Conservation (phyloP, 2,888 invertebrate genomes). For the Rhagonycha lutea region DNA sequence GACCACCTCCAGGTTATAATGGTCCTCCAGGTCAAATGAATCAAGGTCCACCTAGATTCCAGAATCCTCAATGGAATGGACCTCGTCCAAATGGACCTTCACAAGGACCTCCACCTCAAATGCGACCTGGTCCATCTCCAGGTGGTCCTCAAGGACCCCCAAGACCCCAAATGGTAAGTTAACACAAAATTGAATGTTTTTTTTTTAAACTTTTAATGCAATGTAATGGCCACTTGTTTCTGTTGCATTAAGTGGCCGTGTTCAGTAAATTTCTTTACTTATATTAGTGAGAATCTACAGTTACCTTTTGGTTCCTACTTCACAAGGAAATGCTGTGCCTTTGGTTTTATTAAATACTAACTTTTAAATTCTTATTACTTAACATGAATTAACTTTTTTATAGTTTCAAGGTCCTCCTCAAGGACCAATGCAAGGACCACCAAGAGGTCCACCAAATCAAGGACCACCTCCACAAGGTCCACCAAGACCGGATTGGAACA, state of each 20-base stretch:
- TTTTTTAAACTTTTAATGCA: not conserved
- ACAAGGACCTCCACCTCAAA: slow-evolving; percentile 53
- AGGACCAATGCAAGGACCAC: slow-evolving; percentile 58
- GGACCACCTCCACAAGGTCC: slow-evolving; percentile 63
- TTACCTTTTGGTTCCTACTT: no score
- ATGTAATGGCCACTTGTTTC: no score
- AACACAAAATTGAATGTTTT: not conserved
- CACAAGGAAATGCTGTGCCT: no score
- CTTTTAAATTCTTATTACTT: not conserved
- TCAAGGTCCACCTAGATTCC: slow-evolving; percentile 66
- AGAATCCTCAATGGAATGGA: slow-evolving; percentile 63
- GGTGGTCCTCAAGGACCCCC: slow-evolving; percentile 63
- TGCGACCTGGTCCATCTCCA: slow-evolving; percentile 61
- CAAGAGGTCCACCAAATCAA: slow-evolving; percentile 64
- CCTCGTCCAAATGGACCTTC: slow-evolving; percentile 61
- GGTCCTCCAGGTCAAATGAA: slow-evolving; percentile 61
- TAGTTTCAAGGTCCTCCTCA: slow-evolving; percentile 63
- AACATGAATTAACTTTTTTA: slow-evolving; percentile 18
- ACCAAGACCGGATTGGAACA: slow-evolving; percentile 74
- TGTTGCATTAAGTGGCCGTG: no score
- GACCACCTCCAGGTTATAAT: slow-evolving; percentile 62
- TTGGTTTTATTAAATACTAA: not conserved
- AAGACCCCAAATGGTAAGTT: slow-evolving; percentile 62
- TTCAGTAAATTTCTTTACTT: no score
- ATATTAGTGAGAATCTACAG: no score